A percentile compares a stretch with the other conserved stretches of the same genome.
Evolutionary conservation across 2,888 invertebrate species (phyloP).

Genomic region (Patella depressa): DNA sequence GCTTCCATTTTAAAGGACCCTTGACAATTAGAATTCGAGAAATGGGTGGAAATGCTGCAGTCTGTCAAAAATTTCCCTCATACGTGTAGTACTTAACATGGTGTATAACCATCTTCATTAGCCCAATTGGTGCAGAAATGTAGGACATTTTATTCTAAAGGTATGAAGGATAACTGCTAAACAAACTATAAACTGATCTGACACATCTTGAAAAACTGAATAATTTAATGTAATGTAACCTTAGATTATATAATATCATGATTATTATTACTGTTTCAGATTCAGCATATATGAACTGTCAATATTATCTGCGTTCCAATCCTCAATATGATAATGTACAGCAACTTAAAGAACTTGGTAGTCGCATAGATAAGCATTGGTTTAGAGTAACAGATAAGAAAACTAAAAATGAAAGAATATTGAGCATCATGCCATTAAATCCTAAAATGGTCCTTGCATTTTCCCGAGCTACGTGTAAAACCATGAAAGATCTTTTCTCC

Average conservation of each 20-base stretch:
- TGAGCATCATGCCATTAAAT: slow-evolving; percentile 78
- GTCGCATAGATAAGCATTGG: slow-evolving; percentile 90
- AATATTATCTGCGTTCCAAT: slow-evolving; percentile 77
- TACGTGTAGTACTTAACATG: too few species aligned
- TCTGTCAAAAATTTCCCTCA: too few species aligned
- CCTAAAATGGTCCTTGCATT: slow-evolving; percentile 77
- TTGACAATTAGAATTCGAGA: too few species aligned
- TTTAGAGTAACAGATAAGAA: slow-evolving; percentile 88
- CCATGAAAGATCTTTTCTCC: slow-evolving; percentile 85
- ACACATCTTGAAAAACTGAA: too few species aligned
- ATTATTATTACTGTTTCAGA: slow-evolving; percentile 69
- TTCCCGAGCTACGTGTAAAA: slow-evolving; percentile 78
- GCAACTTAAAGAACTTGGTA: slow-evolving; percentile 86
- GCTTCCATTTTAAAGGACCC: too few species aligned
- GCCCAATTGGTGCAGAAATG: too few species aligned
- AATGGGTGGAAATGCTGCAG: too few species aligned
- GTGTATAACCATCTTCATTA: too few species aligned
- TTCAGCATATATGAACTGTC: slow-evolving; percentile 79
- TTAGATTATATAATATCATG: background rate
- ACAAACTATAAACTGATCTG: too few species aligned
- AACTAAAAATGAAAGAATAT: slow-evolving; percentile 82
- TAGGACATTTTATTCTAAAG: too few species aligned
- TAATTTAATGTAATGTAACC: too few species aligned
- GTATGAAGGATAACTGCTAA: too few species aligned
- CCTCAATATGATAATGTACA: slow-evolving; percentile 83